Evolutionary conservation across 2,888 invertebrate species (phyloP).

Genomic region (Scaptomyza reducta): DNA sequence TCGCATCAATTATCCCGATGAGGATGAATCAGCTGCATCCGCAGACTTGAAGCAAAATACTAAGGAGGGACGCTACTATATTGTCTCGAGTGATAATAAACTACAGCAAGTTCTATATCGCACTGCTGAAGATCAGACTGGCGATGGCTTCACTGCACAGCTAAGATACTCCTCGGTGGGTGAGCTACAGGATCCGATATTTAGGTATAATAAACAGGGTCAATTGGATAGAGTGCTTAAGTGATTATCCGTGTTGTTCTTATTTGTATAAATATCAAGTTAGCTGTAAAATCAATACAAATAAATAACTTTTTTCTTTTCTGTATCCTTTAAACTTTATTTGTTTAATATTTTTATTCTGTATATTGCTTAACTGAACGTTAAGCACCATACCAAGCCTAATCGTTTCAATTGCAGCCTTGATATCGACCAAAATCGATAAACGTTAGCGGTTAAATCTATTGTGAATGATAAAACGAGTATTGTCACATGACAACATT

Average conservation of each 20-base stretch:
- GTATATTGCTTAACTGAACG: too few species aligned
- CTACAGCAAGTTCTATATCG: slow-evolving; percentile 83
- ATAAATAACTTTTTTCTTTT: background rate
- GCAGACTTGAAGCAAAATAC: slow-evolving; percentile 18
- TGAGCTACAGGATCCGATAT: slow-evolving; percentile 83
- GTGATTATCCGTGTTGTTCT: slow-evolving; percentile 32
- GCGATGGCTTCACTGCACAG: slow-evolving; percentile 83
- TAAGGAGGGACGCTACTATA: slow-evolving; percentile 82
- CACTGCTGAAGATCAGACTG: slow-evolving; percentile 76
- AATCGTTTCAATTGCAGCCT: background rate
- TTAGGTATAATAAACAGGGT: slow-evolving; percentile 82
- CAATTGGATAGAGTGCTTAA: slow-evolving; percentile 82
- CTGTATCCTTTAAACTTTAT: too few species aligned
- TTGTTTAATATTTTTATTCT: too few species aligned
- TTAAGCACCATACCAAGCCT: too few species aligned
- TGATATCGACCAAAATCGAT: background rate
- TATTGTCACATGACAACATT: too few species aligned
- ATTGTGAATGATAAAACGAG: too few species aligned
- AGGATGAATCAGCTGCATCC: slow-evolving; percentile 22
- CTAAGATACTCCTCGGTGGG: slow-evolving; percentile 83
- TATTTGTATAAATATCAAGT: too few species aligned
- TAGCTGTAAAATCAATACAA: background rate
- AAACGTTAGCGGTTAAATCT: background rate
- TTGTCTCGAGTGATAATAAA: slow-evolving; percentile 82
- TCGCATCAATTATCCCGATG: slow-evolving; percentile 66